phyloP scores from a whole-genome alignment of 1,140 invertebrate genomes.

The Nasonia giraulti region DNA sequence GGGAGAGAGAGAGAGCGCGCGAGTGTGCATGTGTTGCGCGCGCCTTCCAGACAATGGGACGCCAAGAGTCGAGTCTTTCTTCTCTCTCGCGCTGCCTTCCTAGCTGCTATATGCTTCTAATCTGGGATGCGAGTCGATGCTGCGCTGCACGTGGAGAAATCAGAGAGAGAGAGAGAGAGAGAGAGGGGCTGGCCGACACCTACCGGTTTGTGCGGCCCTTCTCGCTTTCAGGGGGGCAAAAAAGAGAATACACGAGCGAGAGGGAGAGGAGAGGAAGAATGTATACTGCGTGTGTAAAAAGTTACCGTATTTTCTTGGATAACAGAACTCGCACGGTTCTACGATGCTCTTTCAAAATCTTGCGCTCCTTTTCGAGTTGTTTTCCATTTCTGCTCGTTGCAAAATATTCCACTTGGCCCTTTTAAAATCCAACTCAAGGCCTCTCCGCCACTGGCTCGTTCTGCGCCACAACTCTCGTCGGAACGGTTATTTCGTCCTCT shows the following conservation, averaged over 20 bases:
- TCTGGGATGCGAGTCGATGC: conserved; percentile 6
- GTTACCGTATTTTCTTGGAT: conserved; percentile 35
- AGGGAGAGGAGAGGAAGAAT: conserved; percentile 12
- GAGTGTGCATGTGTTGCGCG: conserved; percentile 37
- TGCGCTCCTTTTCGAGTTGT: background rate
- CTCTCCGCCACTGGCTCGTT: no score
- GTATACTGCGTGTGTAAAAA: conserved; percentile 14
- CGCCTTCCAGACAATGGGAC: conserved; percentile 67
- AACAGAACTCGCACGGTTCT: no score
- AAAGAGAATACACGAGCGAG: conserved; percentile 13
- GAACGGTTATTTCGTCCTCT: no score
- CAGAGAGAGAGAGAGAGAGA: background rate
- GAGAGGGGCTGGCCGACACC: conserved; percentile 13
- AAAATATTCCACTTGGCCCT: no score
- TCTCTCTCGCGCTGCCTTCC: conserved; percentile 43
- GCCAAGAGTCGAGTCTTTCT: conserved; percentile 55
- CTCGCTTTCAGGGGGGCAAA: conserved; percentile 32
- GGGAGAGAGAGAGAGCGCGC: background rate
- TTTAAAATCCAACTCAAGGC: no score
- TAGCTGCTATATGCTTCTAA: background rate
- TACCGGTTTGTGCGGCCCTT: conserved; percentile 28
- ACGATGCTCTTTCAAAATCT: conserved; percentile 8
- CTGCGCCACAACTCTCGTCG: no score
- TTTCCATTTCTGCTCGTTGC: background rate
- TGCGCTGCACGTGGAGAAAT: background rate